Base-by-base conservation (phyloP, 2,113 vertebrate genomes). In the Merops nubicus region DNA sequence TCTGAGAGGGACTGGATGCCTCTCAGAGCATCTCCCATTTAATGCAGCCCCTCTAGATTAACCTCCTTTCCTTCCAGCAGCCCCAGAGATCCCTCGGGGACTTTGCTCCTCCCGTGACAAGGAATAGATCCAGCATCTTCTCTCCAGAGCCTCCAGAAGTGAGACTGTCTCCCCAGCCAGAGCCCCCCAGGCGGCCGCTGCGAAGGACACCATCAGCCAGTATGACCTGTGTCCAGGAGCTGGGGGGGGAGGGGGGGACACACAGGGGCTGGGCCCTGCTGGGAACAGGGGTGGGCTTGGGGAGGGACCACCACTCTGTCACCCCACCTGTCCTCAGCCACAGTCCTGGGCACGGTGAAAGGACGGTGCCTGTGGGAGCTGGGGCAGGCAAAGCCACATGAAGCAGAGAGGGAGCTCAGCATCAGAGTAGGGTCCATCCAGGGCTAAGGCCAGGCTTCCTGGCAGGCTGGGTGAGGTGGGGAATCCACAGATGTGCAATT, bases 131-230 rank as follows among this genome's bases (percentile, higher is more conserved):
- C 69, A 97, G 97, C 68, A 15, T 96, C 93, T 98, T 97, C 60
- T 89, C 94, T 83, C 93, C 95, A 0, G 98, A 98, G 45, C 73
- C 97, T 64, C 20, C 63, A 65, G 98, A 97, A 91, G 90, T 97
- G 67, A 93, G 95, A 83, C 68, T 83, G 65, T 93, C 97, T 88
- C 33, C 97, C 78, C 97, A 98, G 40, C 84, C 96, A 68, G 98
- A 98, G 72, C 36, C 94, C 29, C 89, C 97, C 25, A 94, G 96
- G 54, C 67, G 75, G 68, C 62, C 85, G 1, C 88, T 98, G 94
- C 96, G 75, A 68, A 97, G 98, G 87, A 98, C 97, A 54, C 96
- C 98, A 5, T 98, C 98, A 51, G 93, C 96, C 75, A 94, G 98
- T 98, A 96, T 95, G 98, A 95, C 0, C 40, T 25, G 8, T 25